Percentiles rank a stretch among this genome's conserved stretches.
These are phyloP conservation scores for Bubalus kerabau DNA, from an alignment of 2,113 vertebrate genomes.

Conservation along the genomic window DNA sequence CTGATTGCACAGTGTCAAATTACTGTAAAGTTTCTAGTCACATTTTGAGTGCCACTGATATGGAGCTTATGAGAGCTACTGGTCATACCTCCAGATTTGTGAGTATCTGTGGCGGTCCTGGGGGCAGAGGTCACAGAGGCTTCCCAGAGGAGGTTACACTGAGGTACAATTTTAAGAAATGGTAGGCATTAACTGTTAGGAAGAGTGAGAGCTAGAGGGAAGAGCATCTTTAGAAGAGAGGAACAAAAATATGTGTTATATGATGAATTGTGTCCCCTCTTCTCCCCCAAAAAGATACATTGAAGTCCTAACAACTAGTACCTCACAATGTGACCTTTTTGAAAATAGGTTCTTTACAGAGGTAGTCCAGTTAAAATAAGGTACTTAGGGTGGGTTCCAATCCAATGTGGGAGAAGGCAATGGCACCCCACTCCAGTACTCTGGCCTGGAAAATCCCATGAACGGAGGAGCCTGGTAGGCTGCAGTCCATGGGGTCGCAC, in stretches of 20 bases:
- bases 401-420: not conserved
- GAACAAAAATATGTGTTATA: not conserved
- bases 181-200: not conserved
- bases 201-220: not conserved
- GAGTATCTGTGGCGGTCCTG: not conserved
- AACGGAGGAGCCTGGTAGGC: too few species aligned
- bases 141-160: not conserved
- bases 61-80: not conserved
- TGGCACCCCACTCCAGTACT: too few species aligned
- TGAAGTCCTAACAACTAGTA: not conserved
- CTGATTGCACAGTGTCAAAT: not conserved
- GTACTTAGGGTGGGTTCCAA: not conserved
- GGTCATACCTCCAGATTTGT: not conserved
- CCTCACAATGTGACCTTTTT: not conserved
- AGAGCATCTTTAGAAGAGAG: not conserved
- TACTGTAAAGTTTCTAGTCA: not conserved
- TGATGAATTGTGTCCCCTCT: not conserved
- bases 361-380: not conserved
- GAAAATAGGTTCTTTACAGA: not conserved
- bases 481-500: too few species aligned
- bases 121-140: accelerated
- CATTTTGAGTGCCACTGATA: not conserved
- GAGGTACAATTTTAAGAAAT: not conserved
- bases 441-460: too few species aligned
- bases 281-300: not conserved